These are phyloP conservation scores for Mylabris sibirica DNA, from an alignment of 2,888 invertebrate species.

Conservation along the genomic window DNA sequence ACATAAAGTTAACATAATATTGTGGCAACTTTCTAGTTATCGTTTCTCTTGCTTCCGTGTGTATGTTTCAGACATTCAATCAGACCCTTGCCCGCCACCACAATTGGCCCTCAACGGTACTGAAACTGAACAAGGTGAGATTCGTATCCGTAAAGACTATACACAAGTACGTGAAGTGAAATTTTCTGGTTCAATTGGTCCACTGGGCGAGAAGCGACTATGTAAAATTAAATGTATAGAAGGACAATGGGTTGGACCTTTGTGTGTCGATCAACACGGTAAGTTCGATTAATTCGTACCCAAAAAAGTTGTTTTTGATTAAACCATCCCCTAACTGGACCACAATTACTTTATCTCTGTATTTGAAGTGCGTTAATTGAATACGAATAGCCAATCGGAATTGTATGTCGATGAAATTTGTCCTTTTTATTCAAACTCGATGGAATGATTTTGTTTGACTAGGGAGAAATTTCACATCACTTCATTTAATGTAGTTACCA, in stretches of 20 bases:
- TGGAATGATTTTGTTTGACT: neutral
- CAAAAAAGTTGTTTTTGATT: neutral
- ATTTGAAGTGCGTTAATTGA: too few relatives aligned
- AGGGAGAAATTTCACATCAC: neutral
- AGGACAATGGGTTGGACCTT: slow-evolving; percentile 85
- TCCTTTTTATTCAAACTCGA: too few relatives aligned
- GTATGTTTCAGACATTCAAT: slow-evolving; percentile 51
- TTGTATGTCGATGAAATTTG: too few relatives aligned
- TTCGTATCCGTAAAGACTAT: slow-evolving; percentile 58
- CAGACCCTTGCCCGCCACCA: slow-evolving; percentile 60
- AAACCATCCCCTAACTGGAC: neutral
- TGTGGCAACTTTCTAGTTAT: slow-evolving; percentile 17
- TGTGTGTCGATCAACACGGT: slow-evolving; percentile 81
- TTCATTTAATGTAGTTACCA: too few relatives aligned
- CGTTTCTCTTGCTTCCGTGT: neutral
- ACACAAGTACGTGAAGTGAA: slow-evolving; percentile 66
- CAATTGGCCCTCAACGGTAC: slow-evolving; percentile 60
- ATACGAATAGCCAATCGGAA: too few relatives aligned
- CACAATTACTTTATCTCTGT: too few relatives aligned
- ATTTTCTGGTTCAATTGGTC: slow-evolving; percentile 80
- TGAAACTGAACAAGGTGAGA: slow-evolving; percentile 57
- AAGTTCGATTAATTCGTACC: slow-evolving; percentile 41
- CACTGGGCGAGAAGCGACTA: slow-evolving; percentile 74
- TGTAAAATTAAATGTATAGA: slow-evolving; percentile 87
- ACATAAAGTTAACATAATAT: slow-evolving; percentile 18